phyloP scores from a whole-genome alignment of 2,113 vertebrate genomes.

The Ptilorrhoa leucosticta region DNA sequence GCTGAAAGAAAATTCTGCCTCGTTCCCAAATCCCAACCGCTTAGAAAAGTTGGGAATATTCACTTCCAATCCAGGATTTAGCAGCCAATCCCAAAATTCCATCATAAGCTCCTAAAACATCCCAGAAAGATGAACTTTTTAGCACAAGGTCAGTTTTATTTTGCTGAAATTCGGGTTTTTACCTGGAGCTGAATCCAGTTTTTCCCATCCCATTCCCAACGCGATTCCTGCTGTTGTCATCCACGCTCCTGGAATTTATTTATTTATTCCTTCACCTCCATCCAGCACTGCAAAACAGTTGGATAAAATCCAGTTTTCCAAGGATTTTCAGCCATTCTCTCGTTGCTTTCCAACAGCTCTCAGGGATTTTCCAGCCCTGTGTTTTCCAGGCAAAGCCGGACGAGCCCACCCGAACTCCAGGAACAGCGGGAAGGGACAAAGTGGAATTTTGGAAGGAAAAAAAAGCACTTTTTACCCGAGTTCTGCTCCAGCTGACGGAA shows the following conservation, averaged over 20 bases:
- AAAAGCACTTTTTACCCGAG: rapidly evolving
- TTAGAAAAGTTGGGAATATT: rapidly evolving
- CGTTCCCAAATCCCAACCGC: rapidly evolving
- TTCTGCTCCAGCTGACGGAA: neutral
- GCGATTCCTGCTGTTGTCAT: neutral
- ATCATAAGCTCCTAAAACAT: rapidly evolving
- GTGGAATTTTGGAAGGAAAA: rapidly evolving
- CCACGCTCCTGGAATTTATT: neutral
- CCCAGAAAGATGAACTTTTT: neutral
- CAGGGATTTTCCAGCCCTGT: rapidly evolving
- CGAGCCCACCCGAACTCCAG: neutral
- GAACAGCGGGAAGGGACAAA: too few relatives aligned
- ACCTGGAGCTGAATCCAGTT: neutral
- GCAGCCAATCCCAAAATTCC: neutral
- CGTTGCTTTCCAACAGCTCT: rapidly evolving
- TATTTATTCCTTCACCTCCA: too few relatives aligned
- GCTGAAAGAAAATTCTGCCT: neutral
- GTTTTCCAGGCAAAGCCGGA: neutral
- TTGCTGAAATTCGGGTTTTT: rapidly evolving
- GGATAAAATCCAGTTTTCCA: neutral
- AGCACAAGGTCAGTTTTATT: neutral
- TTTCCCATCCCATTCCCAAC: rapidly evolving
- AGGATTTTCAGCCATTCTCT: neutral
- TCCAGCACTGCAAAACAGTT: neutral
- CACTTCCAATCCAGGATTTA: rapidly evolving